Percentiles rank a stretch among this genome's conserved stretches.
Evolutionary conservation across 2,797 vertebrate genomes (phyloP).

Genomic region (Clarias platycephalus): DNA sequence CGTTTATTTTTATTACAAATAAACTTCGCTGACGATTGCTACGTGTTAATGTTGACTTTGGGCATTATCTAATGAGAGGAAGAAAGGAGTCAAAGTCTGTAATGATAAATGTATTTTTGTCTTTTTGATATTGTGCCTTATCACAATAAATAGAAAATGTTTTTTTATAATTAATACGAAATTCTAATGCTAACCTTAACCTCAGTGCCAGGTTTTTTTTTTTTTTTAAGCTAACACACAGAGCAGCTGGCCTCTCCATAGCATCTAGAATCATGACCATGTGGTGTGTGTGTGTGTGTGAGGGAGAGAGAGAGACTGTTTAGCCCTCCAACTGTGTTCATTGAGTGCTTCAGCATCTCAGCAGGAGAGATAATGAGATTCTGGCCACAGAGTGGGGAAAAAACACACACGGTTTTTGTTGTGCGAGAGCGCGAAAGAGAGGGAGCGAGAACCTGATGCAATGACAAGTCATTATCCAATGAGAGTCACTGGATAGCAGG

Average conservation of each 20-base stretch:
- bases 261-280: slow-evolving; percentile 26
- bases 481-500: slow-evolving; percentile 26
- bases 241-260: slow-evolving; percentile 25
- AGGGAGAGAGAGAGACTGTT: not conserved
- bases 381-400: slow-evolving; percentile 18
- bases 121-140: not conserved
- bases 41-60: not conserved
- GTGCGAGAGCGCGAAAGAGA: not conserved
- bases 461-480: slow-evolving; percentile 39
- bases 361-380: slow-evolving; percentile 36
- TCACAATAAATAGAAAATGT: not conserved
- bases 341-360: slow-evolving; percentile 33
- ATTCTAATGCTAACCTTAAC: not conserved
- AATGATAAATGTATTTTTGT: not conserved
- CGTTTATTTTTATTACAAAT: not conserved
- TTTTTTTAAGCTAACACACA: not conserved
- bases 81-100: not conserved
- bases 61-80: not conserved
- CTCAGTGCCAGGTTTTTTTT: not conserved
- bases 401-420: not conserved
- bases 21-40: not conserved
- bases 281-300: slow-evolving; percentile 11
- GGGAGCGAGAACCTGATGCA: slow-evolving; percentile 26
- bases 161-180: not conserved
- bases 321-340: slow-evolving; percentile 32